These are phyloP conservation scores for Acronicta alni DNA, from an alignment of 2,888 invertebrate genomes.

Conservation along the genomic window DNA sequence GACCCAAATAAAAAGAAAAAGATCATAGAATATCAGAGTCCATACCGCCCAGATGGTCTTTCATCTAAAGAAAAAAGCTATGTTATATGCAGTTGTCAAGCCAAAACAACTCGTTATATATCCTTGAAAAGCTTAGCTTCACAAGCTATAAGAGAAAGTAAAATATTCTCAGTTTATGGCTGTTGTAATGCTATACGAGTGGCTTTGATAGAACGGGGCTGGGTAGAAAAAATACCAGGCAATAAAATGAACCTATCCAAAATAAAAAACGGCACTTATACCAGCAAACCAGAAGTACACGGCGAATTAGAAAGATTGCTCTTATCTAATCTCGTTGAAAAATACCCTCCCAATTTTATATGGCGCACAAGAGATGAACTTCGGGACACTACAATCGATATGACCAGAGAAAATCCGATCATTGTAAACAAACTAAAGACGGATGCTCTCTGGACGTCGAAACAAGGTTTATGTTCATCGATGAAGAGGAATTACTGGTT, in stretches of 20 bases:
- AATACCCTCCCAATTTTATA: slow-evolving; percentile 75
- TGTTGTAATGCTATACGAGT: slow-evolving; percentile 85
- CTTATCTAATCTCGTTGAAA: slow-evolving; percentile 80
- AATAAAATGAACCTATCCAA: slow-evolving; percentile 77
- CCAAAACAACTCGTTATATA: slow-evolving; percentile 67
- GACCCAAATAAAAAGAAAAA: slow-evolving; percentile 10
- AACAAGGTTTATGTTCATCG: slow-evolving; percentile 86
- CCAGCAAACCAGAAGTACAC: slow-evolving; percentile 67
- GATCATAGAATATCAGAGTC: slow-evolving; percentile 47
- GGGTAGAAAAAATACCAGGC: slow-evolving; percentile 92
- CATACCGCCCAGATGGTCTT: slow-evolving; percentile 63
- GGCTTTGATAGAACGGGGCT: slow-evolving; percentile 91
- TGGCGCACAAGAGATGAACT: slow-evolving; percentile 74
- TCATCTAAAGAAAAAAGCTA: slow-evolving; percentile 79
- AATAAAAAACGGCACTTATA: slow-evolving; percentile 69
- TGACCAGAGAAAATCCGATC: slow-evolving; percentile 66
- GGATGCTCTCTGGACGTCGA: slow-evolving; percentile 81
- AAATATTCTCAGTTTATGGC: slow-evolving; percentile 89
- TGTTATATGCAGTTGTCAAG: slow-evolving; percentile 75
- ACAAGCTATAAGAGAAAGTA: slow-evolving; percentile 83
- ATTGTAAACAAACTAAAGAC: slow-evolving; percentile 78
- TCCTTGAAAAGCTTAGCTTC: slow-evolving; percentile 81
- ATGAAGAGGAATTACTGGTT: slow-evolving; percentile 91
- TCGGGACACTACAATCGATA: slow-evolving; percentile 64
- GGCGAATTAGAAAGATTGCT: slow-evolving; percentile 78